Base-by-base conservation (phyloP, 1,140 invertebrate genomes). In the Chymomyza costata region DNA sequence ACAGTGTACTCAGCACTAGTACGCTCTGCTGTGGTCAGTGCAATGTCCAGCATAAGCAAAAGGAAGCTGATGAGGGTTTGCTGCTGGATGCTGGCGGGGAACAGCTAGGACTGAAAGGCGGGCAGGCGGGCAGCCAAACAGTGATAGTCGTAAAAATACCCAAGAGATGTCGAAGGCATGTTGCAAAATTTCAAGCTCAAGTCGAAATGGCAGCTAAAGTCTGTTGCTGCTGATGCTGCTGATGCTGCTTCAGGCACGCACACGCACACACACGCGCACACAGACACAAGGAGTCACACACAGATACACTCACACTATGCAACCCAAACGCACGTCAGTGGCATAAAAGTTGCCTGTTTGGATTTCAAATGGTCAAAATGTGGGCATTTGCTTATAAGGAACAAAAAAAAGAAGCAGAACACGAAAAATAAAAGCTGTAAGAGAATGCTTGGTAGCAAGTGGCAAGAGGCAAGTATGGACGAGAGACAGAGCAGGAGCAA, bases 111-210 rank as follows among this genome's bases (percentile, higher is more conserved):
- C 6, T 7, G 16, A 21, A 6, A n/a, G 13, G 34, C 16, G 32
- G 39, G 19, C 6, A 14, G 5, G 17, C 44, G 64, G 35, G 28
- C 63, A 57, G 18, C 48, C 48, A 54, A 48, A 28, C 56, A 54
- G 39, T 44, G 66, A 55, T 66, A 58, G 71, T 76, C 71, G 71
- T 76, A 78, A 78, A 76, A 76, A 76, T 76, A 70, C 71, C 73
- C 71, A 70, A 66, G 71, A 71, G 71, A 76, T 78, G 71, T 76
- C 71, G 71, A 78, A 76, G 71, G 71, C 71, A 76, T 78, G 71
- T 76, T 76, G 71, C 71, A 76, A 76, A 68, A 78, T 76, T 76
- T 76, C 66, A 76, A 78, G 71, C 71, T 71, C 66, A 71, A 76
- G 65, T 76, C 57, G 51, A 59, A 76, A 55, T 69, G 70, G 52